A percentile compares a stretch with the other conserved stretches of the same genome.
Evolutionary conservation across 2,888 invertebrate species (phyloP).

Genomic region (Caradrina kadenii): DNA sequence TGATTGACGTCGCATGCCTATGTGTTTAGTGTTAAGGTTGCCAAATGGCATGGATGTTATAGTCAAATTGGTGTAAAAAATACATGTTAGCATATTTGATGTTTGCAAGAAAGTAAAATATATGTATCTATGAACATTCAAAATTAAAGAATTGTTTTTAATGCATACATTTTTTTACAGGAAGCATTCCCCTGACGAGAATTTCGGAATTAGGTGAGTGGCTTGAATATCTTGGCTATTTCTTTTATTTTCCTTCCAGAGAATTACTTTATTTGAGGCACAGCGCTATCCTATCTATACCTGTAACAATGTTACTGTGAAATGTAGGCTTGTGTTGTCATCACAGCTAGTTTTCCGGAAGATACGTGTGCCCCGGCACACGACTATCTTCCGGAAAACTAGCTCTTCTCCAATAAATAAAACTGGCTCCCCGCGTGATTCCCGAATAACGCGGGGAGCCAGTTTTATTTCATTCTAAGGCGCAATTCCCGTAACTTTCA

Average conservation of each 20-base stretch:
- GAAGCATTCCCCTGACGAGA: slow-evolving; percentile 90
- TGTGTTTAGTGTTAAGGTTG: slow-evolving; percentile 55
- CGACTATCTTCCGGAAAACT: too few relatives aligned
- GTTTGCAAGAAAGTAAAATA: slow-evolving; percentile 34
- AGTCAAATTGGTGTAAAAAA: slow-evolving; percentile 23
- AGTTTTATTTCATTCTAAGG: too few relatives aligned
- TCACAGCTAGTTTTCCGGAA: slow-evolving; percentile 46
- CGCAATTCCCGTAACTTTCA: too few relatives aligned
- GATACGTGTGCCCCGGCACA: slow-evolving; percentile 32
- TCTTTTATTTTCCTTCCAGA: not conserved
- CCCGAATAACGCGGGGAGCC: not conserved
- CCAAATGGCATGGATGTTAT: slow-evolving; percentile 53
- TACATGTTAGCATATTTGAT: slow-evolving; percentile 53
- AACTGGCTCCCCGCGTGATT: too few relatives aligned
- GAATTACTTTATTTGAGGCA: not conserved
- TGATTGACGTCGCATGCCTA: slow-evolving; percentile 62
- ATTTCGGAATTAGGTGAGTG: slow-evolving; percentile 90
- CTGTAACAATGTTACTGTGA: slow-evolving; percentile 50
- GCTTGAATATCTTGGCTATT: not conserved
- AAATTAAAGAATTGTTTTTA: slow-evolving; percentile 12
- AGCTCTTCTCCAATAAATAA: too few relatives aligned
- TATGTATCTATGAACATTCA: slow-evolving; percentile 8
- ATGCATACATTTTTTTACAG: slow-evolving; percentile 73
- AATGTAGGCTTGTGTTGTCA: slow-evolving; percentile 38
- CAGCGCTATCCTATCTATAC: not conserved